These are phyloP conservation scores for Dicaeum eximium DNA, from an alignment of 2,113 vertebrate genomes.

Conservation along the genomic window DNA sequence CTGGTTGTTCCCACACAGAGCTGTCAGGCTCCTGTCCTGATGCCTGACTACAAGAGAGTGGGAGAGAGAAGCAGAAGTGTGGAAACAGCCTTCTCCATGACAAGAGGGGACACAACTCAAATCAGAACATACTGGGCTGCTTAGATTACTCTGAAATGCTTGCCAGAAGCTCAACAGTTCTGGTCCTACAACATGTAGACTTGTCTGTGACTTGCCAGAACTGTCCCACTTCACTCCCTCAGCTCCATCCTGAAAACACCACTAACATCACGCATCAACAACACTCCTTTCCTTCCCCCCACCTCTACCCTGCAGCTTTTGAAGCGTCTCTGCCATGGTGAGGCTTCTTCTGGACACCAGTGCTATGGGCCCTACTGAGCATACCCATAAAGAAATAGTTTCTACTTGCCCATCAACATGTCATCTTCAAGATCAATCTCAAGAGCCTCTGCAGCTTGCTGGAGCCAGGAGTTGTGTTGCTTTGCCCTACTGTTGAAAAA, in stretches of 20 bases:
- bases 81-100: neutral
- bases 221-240: neutral
- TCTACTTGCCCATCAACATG: conserved; percentile 72
- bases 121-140: neutral
- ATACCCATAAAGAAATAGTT: neutral
- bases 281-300: neutral
- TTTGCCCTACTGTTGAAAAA: conserved; percentile 87
- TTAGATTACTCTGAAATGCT: neutral
- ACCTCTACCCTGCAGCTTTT: neutral
- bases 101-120: neutral
- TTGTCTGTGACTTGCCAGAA: neutral
- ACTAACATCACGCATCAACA: fast-evolving
- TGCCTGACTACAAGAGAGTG: neutral
- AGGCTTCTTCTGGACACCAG: neutral
- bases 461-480: conserved; percentile 93
- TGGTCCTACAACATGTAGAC: neutral
- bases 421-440: conserved; percentile 89
- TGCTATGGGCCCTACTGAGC: neutral
- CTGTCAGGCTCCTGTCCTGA: neutral
- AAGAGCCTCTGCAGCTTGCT: conserved; percentile 87
- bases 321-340: neutral
- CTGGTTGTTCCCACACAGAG: neutral
- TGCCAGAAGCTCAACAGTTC: neutral
- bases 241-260: neutral
- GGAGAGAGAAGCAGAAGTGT: neutral